phyloP scores from a whole-genome alignment of 2,888 invertebrate genomes.

The Quadroppia sp. region DNA sequence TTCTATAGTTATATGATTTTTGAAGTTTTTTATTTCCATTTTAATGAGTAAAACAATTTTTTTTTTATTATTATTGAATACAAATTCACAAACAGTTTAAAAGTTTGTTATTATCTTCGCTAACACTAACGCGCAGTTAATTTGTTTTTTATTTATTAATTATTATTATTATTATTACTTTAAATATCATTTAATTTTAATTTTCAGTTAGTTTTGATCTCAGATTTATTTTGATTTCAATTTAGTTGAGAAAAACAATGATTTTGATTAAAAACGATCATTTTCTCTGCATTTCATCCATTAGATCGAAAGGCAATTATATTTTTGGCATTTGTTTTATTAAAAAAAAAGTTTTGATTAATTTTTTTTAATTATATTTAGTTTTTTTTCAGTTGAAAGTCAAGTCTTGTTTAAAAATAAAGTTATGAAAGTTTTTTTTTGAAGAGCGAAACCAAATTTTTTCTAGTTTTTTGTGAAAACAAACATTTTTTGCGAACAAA shows the following conservation, averaged over 20 bases:
- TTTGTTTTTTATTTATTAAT: slow-evolving; percentile 12
- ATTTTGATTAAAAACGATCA: not conserved
- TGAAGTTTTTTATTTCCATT: not conserved
- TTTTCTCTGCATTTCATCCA: not conserved
- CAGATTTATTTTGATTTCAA: slow-evolving; percentile 28
- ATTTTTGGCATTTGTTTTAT: slow-evolving; percentile 29
- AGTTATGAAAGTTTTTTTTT: not conserved
- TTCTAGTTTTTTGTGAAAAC: slow-evolving; percentile 24
- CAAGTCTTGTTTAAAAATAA: slow-evolving; percentile 14
- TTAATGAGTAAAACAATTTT: no score
- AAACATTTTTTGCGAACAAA: not conserved
- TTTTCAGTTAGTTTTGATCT: slow-evolving; percentile 14
- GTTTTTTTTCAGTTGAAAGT: not conserved
- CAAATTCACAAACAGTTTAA: not conserved
- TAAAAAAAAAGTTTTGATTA: not conserved
- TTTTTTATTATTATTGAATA: slow-evolving; percentile 5
- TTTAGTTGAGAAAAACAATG: not conserved
- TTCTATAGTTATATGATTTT: not conserved
- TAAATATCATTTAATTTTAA: not conserved
- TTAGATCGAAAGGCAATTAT: slow-evolving; percentile 28
- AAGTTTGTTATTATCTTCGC: not conserved
- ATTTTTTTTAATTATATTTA: not conserved
- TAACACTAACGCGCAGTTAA: slow-evolving; percentile 17
- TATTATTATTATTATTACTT: not conserved
- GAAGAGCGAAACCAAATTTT: slow-evolving; percentile 28